Percentiles rank a stretch among this genome's conserved stretches.
These are phyloP conservation scores for Zoanthus gigantus DNA, from an alignment of 92 coral and sea anemone genomes.

Conservation along the genomic window DNA sequence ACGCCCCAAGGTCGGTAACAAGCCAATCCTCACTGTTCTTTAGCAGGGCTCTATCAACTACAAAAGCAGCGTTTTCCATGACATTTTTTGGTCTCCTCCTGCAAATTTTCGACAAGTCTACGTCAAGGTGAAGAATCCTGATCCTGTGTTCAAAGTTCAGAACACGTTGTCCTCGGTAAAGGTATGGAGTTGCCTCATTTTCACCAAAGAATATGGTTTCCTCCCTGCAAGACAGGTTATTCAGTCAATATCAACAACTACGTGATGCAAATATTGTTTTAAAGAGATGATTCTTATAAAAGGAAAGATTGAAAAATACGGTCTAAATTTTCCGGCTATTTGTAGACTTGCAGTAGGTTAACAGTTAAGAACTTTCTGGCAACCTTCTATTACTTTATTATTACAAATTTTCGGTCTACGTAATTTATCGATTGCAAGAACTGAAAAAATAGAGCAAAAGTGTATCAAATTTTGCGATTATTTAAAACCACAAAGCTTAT, in stretches of 20 bases:
- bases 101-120: conserved; percentile 57
- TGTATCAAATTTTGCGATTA: conserved; percentile 12
- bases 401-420: conserved; percentile 14
- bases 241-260: conserved; percentile 21
- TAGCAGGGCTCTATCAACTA: conserved; percentile 46
- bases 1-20: conserved; percentile 58
- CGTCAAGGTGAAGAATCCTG: conserved; percentile 43
- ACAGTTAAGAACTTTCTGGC: conserved; percentile 18
- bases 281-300: conserved; percentile 4
- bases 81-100: conserved; percentile 53
- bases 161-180: conserved; percentile 46
- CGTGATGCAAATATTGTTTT: background rate
- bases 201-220: conserved; percentile 46
- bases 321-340: conserved; percentile 12
- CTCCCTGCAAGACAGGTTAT: conserved; percentile 30
- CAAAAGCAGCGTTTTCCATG: conserved; percentile 62
- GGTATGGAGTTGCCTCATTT: conserved; percentile 52
- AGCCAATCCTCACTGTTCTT: conserved; percentile 68
- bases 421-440: conserved; percentile 17
- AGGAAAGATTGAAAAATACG: conserved; percentile 6
- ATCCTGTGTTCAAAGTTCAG: conserved; percentile 37
- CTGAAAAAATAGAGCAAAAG: conserved; percentile 8
- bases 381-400: conserved; percentile 20
- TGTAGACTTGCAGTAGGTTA: conserved; percentile 14
- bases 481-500: conserved; percentile 5